Conservation (phyloP, 2,888 invertebrate species). For the Athalia circularis region DNA sequence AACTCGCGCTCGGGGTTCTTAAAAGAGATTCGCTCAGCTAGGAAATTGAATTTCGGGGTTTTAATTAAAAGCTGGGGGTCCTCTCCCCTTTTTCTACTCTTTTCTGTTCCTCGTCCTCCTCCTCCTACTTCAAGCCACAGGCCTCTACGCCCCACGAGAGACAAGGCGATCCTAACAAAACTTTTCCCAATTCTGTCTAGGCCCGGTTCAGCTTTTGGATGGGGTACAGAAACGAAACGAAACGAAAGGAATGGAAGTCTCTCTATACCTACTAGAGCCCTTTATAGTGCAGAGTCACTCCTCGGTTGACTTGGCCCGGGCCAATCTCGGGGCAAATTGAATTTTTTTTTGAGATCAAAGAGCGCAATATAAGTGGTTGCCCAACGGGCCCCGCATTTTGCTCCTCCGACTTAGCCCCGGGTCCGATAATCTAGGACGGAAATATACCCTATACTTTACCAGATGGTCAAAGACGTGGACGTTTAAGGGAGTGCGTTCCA, state of each 20-base stretch:
- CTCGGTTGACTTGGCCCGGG: constrained; percentile 65
- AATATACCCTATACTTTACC: background rate
- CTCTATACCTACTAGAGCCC: constrained; percentile 31
- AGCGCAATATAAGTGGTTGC: constrained; percentile 59
- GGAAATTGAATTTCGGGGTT: constrained; percentile 41
- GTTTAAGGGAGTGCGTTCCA: too few relatives aligned
- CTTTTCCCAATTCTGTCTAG: constrained; percentile 35
- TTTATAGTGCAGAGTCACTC: constrained; percentile 44
- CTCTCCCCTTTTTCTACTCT: background rate
- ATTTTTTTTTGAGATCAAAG: constrained; percentile 70
- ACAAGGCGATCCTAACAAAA: constrained; percentile 40
- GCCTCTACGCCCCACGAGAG: background rate
- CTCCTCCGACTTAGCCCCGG: background rate
- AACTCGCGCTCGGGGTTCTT: constrained; percentile 14
- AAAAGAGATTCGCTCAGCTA: constrained; percentile 38
- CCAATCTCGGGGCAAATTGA: constrained; percentile 71
- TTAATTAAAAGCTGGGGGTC: constrained; percentile 27
- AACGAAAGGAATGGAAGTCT: too few relatives aligned
- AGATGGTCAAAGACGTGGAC: too few relatives aligned
- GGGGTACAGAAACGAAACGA: constrained; percentile 23
- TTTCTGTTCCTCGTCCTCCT: background rate
- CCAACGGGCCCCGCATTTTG: constrained; percentile 1
- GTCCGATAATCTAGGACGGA: constrained; percentile 21
- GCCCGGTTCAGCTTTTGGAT: background rate
- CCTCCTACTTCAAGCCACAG: background rate